These are phyloP conservation scores for Sinelater perroti DNA, from an alignment of 2,888 invertebrate genomes.

Conservation along the genomic window DNA sequence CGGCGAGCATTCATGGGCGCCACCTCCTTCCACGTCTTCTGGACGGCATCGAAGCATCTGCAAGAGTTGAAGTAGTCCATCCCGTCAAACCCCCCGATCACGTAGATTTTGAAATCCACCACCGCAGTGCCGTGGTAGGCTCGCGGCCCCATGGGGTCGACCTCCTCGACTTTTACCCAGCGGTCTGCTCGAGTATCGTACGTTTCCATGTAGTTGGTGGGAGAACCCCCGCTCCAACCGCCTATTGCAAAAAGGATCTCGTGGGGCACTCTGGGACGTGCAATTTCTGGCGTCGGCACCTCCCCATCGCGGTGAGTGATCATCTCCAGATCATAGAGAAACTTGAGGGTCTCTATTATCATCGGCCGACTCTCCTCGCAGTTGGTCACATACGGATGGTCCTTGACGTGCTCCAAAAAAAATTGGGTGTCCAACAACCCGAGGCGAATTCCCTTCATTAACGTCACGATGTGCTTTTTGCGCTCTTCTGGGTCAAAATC, in stretches of 20 bases:
- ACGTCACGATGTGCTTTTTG: slow-evolving; percentile 76
- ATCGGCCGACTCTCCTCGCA: slow-evolving; percentile 87
- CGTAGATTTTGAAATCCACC: slow-evolving; percentile 83
- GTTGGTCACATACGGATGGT: slow-evolving; percentile 84
- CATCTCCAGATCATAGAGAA: slow-evolving; percentile 91
- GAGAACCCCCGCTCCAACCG: slow-evolving; percentile 80
- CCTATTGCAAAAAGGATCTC: slow-evolving; percentile 88
- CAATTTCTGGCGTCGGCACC: slow-evolving; percentile 84
- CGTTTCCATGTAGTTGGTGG: slow-evolving; percentile 83
- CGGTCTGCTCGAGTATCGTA: slow-evolving; percentile 90
- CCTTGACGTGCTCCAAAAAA: slow-evolving; percentile 89
- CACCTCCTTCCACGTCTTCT: slow-evolving; percentile 85
- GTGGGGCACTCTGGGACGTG: slow-evolving; percentile 84
- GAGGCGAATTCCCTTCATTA: slow-evolving; percentile 83
- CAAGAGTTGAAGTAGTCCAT: slow-evolving; percentile 76
- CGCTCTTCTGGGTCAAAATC: slow-evolving; percentile 78
- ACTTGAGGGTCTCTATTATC: slow-evolving; percentile 89
- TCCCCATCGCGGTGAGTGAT: slow-evolving; percentile 82
- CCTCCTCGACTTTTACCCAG: slow-evolving; percentile 84
- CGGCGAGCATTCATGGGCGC: slow-evolving; percentile 90
- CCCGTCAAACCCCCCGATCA: slow-evolving; percentile 95
- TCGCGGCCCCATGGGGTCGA: slow-evolving; percentile 83
- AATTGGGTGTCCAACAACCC: slow-evolving; percentile 86
- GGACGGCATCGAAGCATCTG: slow-evolving; percentile 84
- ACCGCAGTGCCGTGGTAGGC: slow-evolving; percentile 96